Conservation (phyloP, 2,113 vertebrate genomes). For the Nanorana parkeri region DNA sequence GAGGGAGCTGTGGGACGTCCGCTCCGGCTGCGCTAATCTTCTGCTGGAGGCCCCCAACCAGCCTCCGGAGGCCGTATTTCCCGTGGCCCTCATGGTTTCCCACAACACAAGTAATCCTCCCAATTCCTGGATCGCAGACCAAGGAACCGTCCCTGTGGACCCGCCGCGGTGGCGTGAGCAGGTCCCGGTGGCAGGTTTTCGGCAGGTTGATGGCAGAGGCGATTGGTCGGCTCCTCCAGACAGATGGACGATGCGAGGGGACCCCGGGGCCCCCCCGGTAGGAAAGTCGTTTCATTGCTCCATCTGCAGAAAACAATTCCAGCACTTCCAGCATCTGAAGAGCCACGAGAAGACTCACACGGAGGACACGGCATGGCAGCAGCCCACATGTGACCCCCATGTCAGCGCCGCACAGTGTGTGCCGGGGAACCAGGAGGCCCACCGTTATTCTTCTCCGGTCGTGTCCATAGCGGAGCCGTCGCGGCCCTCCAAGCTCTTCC, state of each 20-base stretch:
- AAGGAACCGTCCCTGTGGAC: neutral
- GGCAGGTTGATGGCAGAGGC: neutral
- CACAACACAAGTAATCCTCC: neutral
- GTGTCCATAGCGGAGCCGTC: neutral
- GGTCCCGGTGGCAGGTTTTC: neutral
- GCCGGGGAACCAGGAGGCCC: neutral
- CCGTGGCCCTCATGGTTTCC: neutral
- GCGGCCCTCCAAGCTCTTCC: neutral
- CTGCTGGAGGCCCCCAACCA: too few relatives aligned
- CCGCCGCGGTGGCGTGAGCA: neutral
- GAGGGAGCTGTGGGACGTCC: neutral
- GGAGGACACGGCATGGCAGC: neutral
- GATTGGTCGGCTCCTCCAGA: neutral
- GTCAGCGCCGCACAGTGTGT: neutral
- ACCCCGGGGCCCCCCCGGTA: neutral
- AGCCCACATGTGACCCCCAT: neutral
- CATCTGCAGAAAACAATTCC: neutral
- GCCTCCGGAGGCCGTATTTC: neutral
- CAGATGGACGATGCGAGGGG: too few relatives aligned
- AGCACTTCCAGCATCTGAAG: neutral
- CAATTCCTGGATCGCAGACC: neutral
- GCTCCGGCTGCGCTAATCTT: too few relatives aligned
- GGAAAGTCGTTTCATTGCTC: neutral
- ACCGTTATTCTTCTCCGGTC: too few relatives aligned
- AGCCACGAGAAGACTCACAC: neutral